Conservation (phyloP, 2,113 vertebrate genomes). For the Muntiacus reevesi region DNA sequence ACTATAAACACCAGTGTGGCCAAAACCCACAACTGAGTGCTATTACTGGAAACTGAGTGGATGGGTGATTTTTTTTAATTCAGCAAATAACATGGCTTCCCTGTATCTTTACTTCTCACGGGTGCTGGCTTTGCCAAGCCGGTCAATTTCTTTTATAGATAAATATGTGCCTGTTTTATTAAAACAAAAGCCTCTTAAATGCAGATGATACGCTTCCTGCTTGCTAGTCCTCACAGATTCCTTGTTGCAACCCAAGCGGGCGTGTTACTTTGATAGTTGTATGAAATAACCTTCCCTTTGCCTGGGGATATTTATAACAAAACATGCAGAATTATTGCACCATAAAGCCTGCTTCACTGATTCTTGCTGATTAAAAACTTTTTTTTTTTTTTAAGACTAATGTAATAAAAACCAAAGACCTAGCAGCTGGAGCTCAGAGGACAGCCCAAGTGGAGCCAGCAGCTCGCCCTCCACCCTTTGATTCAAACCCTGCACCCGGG, state of each 20-base stretch:
- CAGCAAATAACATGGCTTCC: neutral
- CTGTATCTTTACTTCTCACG: neutral
- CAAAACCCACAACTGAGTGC: slow-evolving; percentile 36
- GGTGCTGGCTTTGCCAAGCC: neutral
- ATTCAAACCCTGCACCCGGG: neutral
- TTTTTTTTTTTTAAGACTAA: slow-evolving; percentile 39
- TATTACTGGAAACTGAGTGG: slow-evolving; percentile 1
- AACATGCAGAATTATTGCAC: slow-evolving; percentile 73
- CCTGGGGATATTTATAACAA: slow-evolving; percentile 78
- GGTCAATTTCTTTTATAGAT: neutral
- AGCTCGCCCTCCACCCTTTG: neutral
- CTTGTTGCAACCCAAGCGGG: slow-evolving; percentile 62
- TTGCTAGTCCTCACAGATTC: slow-evolving; percentile 55
- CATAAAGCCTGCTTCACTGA: slow-evolving; percentile 73
- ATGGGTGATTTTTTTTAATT: neutral
- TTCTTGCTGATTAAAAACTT: slow-evolving; percentile 68
- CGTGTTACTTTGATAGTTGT: slow-evolving; percentile 75
- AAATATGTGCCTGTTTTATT: slow-evolving; percentile 14
- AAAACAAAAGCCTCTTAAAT: slow-evolving; percentile 25
- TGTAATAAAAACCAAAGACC: slow-evolving; percentile 45
- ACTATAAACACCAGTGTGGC: slow-evolving; percentile 34
- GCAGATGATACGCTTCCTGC: neutral
- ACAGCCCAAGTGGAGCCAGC: neutral
- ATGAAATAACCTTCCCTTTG: slow-evolving; percentile 74
- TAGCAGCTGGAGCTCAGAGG: slow-evolving; percentile 17